These are phyloP conservation scores for Tillus elongatus DNA, from an alignment of 2,888 invertebrate genomes.

Conservation along the genomic window DNA sequence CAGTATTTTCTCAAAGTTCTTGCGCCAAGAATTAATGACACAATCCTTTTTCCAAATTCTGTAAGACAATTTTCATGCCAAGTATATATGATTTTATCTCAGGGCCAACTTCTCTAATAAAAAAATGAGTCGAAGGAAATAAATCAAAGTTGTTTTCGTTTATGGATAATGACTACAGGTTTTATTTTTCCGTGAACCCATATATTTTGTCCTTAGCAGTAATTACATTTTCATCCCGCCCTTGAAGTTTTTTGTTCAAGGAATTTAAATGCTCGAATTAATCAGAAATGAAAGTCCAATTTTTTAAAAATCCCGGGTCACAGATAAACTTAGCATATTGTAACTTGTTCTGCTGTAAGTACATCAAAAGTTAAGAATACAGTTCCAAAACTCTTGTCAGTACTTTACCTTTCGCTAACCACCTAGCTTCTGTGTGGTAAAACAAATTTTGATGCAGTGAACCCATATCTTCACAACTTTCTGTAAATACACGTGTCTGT, in stretches of 20 bases:
- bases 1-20: conserved; percentile 21
- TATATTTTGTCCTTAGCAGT: conserved; percentile 11
- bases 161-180: conserved; percentile 1
- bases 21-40: conserved; percentile 16
- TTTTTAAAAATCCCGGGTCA: background rate
- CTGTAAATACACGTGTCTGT: too few relatives aligned
- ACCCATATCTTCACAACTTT: too few relatives aligned
- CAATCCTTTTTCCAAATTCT: conserved; percentile 11
- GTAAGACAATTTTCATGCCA: conserved; percentile 9
- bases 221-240: conserved; percentile 14
- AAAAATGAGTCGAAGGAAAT: conserved; percentile 1
- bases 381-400: conserved; percentile 2
- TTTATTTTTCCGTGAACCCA: background rate
- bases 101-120: conserved; percentile 8
- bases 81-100: conserved; percentile 9
- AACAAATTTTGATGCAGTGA: too few relatives aligned
- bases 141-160: background rate
- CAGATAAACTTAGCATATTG: background rate
- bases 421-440: too few relatives aligned
- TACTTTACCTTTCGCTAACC: too few relatives aligned
- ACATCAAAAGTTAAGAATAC: background rate
- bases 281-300: conserved; percentile 11
- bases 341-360: conserved; percentile 1
- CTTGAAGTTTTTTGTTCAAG: conserved; percentile 14
- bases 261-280: conserved; percentile 16